Percentiles rank a stretch among this genome's conserved stretches.
Conservation (phyloP, 2,797 vertebrate genomes). For the Eulemur mongoz region DNA sequence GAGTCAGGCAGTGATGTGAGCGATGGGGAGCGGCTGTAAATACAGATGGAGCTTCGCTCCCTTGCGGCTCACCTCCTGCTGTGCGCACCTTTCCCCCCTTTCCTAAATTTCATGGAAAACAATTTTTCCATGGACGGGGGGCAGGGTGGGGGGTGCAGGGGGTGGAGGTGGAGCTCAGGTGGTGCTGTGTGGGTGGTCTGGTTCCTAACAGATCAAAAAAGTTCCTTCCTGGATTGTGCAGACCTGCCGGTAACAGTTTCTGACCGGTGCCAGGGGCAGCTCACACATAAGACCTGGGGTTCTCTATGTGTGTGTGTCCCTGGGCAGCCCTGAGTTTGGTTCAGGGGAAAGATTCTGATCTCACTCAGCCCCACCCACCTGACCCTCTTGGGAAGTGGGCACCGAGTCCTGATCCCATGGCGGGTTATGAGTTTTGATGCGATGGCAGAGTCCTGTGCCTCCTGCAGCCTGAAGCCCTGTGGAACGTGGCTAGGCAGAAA, state of each 20-base stretch:
- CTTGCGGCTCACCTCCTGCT: too few relatives aligned
- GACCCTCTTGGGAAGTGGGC: not conserved
- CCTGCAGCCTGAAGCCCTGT: not conserved
- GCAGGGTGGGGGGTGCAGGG: too few relatives aligned
- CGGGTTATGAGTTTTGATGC: not conserved
- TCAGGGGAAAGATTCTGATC: not conserved
- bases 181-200: too few relatives aligned
- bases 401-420: not conserved
- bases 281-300: accelerated
- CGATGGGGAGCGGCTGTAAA: too few relatives aligned
- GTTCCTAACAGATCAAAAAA: too few relatives aligned
- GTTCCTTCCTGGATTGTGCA: not conserved
- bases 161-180: not conserved
- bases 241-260: not conserved
- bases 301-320: not conserved
- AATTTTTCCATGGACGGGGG: accelerated
- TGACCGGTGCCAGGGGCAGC: not conserved
- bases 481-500: not conserved
- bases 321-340: not conserved
- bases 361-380: not conserved
- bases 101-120: too few relatives aligned
- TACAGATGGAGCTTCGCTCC: too few relatives aligned
- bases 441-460: not conserved
- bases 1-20: too few relatives aligned
- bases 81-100: too few relatives aligned